phyloP scores from a whole-genome alignment of 2,797 vertebrate species.

The Lepus townsendii region DNA sequence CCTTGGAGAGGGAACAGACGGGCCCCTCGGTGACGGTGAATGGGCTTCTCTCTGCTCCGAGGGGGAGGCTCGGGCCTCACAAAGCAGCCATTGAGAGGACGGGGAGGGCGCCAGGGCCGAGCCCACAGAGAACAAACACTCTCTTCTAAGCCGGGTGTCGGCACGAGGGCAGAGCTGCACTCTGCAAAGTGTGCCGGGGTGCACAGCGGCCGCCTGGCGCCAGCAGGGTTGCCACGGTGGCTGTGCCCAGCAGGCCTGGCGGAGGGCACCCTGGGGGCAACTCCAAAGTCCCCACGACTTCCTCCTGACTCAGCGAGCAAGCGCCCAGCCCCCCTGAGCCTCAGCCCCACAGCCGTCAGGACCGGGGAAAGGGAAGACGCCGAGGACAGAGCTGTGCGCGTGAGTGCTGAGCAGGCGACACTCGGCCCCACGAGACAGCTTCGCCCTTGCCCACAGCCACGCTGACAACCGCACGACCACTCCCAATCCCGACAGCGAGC shows the following conservation, averaged over 20 bases:
- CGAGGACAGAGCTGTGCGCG: too few species aligned
- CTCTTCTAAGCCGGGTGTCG: not conserved
- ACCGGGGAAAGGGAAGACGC: not conserved
- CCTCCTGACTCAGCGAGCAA: too few species aligned
- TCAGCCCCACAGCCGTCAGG: not conserved
- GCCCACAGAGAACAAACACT: not conserved
- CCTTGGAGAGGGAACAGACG: not conserved
- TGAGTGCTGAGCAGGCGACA: too few species aligned
- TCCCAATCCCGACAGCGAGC: too few species aligned
- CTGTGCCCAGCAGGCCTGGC: accelerated
- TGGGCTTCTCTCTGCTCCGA: not conserved
- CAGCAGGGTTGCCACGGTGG: not conserved
- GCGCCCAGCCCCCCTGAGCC: not conserved
- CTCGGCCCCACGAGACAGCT: not conserved
- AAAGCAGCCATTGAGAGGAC: conserved; percentile 14
- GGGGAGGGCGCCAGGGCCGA: not conserved
- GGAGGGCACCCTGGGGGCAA: not conserved
- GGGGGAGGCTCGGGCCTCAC: not conserved
- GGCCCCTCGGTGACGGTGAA: not conserved
- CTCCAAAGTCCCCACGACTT: not conserved
- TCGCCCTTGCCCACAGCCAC: accelerated
- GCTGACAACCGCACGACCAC: too few species aligned
- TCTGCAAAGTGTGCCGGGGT: not conserved
- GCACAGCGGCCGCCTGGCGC: accelerated
- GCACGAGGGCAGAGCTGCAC: not conserved